Base-by-base conservation (phyloP, 2,113 vertebrate species). In the Sturnus vulgaris region DNA sequence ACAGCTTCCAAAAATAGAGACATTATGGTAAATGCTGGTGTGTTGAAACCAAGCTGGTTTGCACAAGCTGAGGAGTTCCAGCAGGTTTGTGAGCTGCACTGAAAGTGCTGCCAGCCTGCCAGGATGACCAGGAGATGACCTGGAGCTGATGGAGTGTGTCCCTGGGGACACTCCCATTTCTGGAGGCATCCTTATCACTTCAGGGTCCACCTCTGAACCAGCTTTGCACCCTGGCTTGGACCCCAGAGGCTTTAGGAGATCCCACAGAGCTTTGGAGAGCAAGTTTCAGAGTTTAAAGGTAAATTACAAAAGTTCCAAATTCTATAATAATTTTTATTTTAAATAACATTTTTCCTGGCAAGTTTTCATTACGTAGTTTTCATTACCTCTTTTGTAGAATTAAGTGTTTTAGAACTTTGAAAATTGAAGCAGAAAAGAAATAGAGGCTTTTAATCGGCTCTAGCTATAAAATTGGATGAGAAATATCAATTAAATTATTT, bases 171-270 rank as follows among this genome's bases (percentile, higher is more conserved):
- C 8, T 12, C 21, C 15, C 27, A 12, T 25, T 31, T 10, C 77
- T 80, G 50, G 33, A 31, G 52, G 21, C 1, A 9, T 8, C 56
- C 3, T 19, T 40, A 16, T 33, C 35, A 1, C 73, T 22, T 63
- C 85, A 39, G 60, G 46, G 44, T 18, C 35, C 31, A 6, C 5
- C 33, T 42, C 86, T 7, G 14, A 69, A 33, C 25, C 57, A 63
- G n/a, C 35, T 27, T 30, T 0, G 0, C 19, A 31, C 65, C 33
- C 31, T 57, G 52, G 13, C 27, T 68, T 27, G 35, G 49, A 30
- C 21, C 23, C 14, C 16, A 53, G 25, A n/a, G 21, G 47, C 46
- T 31, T 69, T 2, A 64, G 46, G 64, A 84, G 24, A 55, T 28
- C 42, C 15, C 73, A 57, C 13, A 49, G n/a, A 84, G 27, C 27